These are phyloP conservation scores for Sinocyclocheilus anophthalmus DNA, from an alignment of 2,113 vertebrate genomes.

Conservation along the genomic window DNA sequence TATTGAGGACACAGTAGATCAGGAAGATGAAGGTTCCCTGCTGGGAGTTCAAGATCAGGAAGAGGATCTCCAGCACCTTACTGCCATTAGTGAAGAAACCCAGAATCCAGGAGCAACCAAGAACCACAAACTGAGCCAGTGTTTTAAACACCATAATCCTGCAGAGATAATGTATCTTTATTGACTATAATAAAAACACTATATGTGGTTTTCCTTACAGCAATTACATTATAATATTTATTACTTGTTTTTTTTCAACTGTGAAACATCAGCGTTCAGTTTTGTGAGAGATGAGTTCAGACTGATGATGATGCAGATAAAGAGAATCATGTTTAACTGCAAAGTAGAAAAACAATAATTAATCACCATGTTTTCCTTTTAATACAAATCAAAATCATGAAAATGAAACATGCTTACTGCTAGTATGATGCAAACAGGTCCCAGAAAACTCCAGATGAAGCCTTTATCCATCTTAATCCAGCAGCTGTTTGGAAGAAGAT, in stretches of 20 bases:
- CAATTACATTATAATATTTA: neutral
- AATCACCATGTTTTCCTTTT: neutral
- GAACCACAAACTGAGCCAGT: slow-evolving; percentile 67
- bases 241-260: slow-evolving; percentile 66
- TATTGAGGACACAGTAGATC: slow-evolving; percentile 44
- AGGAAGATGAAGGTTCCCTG: slow-evolving; percentile 56
- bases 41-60: slow-evolving; percentile 48
- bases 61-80: slow-evolving; percentile 24
- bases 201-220: neutral
- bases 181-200: no score
- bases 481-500: slow-evolving; percentile 29
- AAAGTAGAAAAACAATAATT: neutral
- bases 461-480: slow-evolving; percentile 35
- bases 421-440: slow-evolving; percentile 42
- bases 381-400: neutral
- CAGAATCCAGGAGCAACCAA: slow-evolving; percentile 68
- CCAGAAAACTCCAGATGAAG: slow-evolving; percentile 52
- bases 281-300: slow-evolving; percentile 66
- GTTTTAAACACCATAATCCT: slow-evolving; percentile 69
- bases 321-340: slow-evolving; percentile 68
- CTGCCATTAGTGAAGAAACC: slow-evolving; percentile 26
- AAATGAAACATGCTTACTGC: slow-evolving; percentile 14
- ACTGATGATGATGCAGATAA: slow-evolving; percentile 65
- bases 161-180: neutral
- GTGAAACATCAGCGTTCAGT: slow-evolving; percentile 65